Percentiles rank a stretch among this genome's conserved stretches.
These are phyloP conservation scores for Pinna nobilis DNA, from an alignment of 1,140 invertebrate species.

Conservation along the genomic window DNA sequence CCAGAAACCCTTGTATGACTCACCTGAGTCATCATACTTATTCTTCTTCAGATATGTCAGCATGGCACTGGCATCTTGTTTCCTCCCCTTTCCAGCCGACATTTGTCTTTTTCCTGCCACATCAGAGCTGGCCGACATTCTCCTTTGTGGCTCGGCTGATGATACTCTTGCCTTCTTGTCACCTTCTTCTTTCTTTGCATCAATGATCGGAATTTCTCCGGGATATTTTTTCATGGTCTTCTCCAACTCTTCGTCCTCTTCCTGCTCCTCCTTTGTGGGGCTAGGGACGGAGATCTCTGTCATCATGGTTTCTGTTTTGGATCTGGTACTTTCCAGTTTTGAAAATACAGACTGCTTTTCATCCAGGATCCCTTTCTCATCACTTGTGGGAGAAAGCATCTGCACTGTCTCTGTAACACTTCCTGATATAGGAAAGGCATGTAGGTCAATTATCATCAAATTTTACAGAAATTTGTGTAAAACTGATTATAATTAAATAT, in stretches of 20 bases:
- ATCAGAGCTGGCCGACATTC: neutral
- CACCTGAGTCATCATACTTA: slow-evolving; percentile 68
- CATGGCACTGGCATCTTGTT: slow-evolving; percentile 48
- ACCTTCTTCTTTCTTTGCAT: slow-evolving; percentile 27
- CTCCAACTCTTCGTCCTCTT: slow-evolving; percentile 39
- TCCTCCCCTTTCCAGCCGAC: neutral
- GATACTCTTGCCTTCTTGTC: too few species aligned
- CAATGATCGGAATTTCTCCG: slow-evolving; percentile 59
- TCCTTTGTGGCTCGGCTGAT: neutral
- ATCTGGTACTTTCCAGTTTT: neutral
- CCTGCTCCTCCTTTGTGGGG: slow-evolving; percentile 9
- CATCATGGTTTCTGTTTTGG: slow-evolving; percentile 4
- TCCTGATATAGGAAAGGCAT: too few species aligned
- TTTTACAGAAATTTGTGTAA: too few species aligned
- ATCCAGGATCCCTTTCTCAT: neutral
- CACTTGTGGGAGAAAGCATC: neutral
- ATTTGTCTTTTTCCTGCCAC: neutral
- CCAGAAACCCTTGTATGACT: neutral
- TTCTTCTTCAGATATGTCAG: slow-evolving; percentile 64
- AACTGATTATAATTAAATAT: too few species aligned
- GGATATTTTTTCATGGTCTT: slow-evolving; percentile 45
- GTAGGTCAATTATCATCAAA: too few species aligned
- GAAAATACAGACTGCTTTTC: neutral
- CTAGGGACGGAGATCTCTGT: slow-evolving; percentile 4
- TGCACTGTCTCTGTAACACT: neutral